phyloP scores from a whole-genome alignment of 2,113 vertebrate genomes.

The Lagopus leucura region DNA sequence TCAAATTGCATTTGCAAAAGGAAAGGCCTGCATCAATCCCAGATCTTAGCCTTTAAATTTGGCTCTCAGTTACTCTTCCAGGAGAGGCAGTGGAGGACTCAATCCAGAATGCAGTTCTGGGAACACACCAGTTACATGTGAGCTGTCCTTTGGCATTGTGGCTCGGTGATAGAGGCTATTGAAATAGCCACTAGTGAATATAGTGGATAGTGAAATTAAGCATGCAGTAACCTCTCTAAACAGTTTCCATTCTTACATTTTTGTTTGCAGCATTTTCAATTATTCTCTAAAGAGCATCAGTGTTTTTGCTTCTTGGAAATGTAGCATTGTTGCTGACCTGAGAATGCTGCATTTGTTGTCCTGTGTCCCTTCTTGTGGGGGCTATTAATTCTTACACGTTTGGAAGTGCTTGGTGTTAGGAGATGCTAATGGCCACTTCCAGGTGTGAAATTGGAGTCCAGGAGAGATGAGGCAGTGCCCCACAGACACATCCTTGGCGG shows the following conservation, averaged over 20 bases:
- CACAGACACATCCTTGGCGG: background rate
- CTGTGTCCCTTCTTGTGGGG: accelerated
- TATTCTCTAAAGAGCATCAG: background rate
- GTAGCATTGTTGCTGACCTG: background rate
- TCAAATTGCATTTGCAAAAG: background rate
- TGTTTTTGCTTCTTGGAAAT: background rate
- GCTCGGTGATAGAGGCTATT: background rate
- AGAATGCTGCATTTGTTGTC: background rate
- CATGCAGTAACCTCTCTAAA: accelerated
- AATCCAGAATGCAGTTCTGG: background rate
- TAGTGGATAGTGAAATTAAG: background rate
- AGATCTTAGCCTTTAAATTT: background rate
- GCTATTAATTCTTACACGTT: accelerated
- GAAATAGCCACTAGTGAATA: no score
- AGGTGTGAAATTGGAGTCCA: accelerated
- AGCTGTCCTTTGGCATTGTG: background rate
- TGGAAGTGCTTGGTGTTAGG: background rate
- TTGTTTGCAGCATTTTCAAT: background rate
- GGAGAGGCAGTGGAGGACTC: background rate
- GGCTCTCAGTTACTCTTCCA: background rate
- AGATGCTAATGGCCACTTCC: background rate
- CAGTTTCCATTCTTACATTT: background rate
- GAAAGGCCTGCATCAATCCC: background rate
- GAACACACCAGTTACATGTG: background rate
- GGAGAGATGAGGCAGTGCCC: background rate